Evolutionary conservation across 2,888 invertebrate genomes (phyloP), one percentile per base, ranked within the genome.

Genomic region (Tyria jacobaeae): DNA sequence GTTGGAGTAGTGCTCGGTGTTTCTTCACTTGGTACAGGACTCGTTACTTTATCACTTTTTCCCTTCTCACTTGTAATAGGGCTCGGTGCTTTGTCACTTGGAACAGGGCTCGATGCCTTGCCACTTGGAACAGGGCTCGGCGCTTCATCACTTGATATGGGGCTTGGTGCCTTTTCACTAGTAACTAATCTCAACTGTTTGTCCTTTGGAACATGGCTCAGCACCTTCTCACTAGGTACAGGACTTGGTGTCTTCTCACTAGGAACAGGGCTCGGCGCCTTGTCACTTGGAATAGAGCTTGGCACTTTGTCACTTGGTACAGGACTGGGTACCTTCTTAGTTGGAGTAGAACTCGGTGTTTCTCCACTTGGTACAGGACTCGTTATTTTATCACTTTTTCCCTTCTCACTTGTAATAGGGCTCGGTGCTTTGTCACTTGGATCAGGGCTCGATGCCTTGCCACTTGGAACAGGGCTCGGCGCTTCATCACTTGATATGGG

Each of bases 401-500:
- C 27, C 27, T 31, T 31, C 1, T 62, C 57, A 21, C 21, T 49
- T 34, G 67, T 59, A 54, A 70, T 70, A 31, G 72, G 72, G 58
- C 76, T 79, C n/a, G 60, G 57, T 52, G 62, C 49, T 54, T 79
- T 70, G 21, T 71, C 57, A 15, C 63, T 64, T 2, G 44, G 14
- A 25, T 67, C 15, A 0, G 52, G 57, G 5, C 49, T 54, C 0
- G 27, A 4, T 3, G 39, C 39, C 17, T 49, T 60, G 1, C 54
- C 60, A n/a, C n/a, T n/a, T n/a, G n/a, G n/a, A n/a, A n/a, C n/a
- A n/a, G n/a, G n/a, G 39, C 37, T 54, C 17, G 51, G 31, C 50
- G 3, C 15, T n/a, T 57, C 24, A 0, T 57, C 56, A 12, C 17
- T 31, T 15, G 14, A 25, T 12, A 53, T 9, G 5, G 27, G 27